Conservation (phyloP, 1,140 invertebrate genomes). For the Galleria mellonella region DNA sequence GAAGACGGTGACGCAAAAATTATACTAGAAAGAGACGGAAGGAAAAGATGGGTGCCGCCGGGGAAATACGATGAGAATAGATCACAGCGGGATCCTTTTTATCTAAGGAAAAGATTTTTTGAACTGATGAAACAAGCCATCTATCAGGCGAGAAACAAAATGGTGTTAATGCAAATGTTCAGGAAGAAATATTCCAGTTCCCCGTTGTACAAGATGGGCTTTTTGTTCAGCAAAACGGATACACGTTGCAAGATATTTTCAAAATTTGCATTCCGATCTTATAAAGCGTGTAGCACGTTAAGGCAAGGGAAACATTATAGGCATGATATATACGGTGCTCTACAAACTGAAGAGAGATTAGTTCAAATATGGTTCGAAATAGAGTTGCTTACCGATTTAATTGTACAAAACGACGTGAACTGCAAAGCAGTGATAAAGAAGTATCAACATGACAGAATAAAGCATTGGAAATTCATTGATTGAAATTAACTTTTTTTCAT, state of each 20-base stretch:
- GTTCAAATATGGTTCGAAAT: conserved; percentile 1
- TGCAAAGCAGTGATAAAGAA: too few relatives aligned
- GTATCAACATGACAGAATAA: too few relatives aligned
- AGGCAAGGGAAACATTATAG: not conserved
- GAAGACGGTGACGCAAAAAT: conserved; percentile 26
- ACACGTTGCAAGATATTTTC: not conserved
- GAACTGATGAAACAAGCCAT: conserved; percentile 8
- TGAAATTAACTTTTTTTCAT: too few relatives aligned
- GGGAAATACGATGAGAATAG: not conserved
- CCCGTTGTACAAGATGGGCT: conserved; percentile 31
- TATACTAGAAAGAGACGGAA: conserved; percentile 17
- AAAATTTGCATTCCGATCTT: not conserved
- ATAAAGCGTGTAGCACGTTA: not conserved
- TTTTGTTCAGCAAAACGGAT: conserved; percentile 27
- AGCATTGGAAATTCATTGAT: too few relatives aligned
- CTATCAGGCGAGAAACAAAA: conserved; percentile 10
- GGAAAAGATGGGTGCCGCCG: conserved; percentile 4
- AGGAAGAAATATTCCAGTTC: not conserved
- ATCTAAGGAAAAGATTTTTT: not conserved
- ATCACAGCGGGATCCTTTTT: not conserved
- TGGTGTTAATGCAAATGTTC: conserved; percentile 9
- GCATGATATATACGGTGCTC: not conserved
- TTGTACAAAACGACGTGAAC: too few relatives aligned
- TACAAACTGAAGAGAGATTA: conserved; percentile 2
- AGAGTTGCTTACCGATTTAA: too few relatives aligned